Evolutionary conservation across 1,140 invertebrate species (phyloP), one percentile per base, ranked within the genome.

Genomic region (Gryllus bimaculatus): DNA sequence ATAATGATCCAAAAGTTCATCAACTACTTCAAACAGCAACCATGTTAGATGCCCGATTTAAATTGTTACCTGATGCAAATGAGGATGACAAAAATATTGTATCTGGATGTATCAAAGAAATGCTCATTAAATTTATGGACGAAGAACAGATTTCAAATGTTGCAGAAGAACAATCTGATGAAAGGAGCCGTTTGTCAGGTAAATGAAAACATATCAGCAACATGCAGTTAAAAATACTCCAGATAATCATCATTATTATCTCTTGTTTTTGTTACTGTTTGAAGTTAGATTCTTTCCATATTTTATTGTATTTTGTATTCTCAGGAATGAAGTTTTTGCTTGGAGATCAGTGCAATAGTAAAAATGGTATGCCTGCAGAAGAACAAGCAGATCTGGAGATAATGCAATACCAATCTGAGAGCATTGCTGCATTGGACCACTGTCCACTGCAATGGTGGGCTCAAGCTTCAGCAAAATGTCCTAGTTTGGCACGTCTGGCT

Each of bases 371-470:
- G 83, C 83, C 87, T 12, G 83, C 84, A 0, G 84, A 86, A 79
- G 87, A 89, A 79, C 86, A 86, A 78, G 86, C 87, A 0, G 85
- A 88, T 76, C 83, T 89, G 7, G 88, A 90, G 82, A 80, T 89
- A 7, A 84, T 85, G 0, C 88, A 89, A 21, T 89, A 88, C 81
- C 86, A 88, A 78, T 87, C 86, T 7, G 88, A 89, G 81, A 82
- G 84, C 1, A 86, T 85, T 15, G 87, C 87, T 48, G 81, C 85
- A 7, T 82, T 89, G 0, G 87, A 88, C 80, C 84, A 84, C 73
- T 89, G 88, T 82, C 88, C 88, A 2, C 79, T 90, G 15, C 84
- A 86, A 75, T 89, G 88, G 87, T 90, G 88, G 87, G 81, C 84
- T 0, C 85, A 86, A 54, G 83, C 84, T 6, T 84, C 84, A 8